phyloP scores from a whole-genome alignment of 1,140 invertebrate genomes.

The Oncopodura yosiiana region DNA sequence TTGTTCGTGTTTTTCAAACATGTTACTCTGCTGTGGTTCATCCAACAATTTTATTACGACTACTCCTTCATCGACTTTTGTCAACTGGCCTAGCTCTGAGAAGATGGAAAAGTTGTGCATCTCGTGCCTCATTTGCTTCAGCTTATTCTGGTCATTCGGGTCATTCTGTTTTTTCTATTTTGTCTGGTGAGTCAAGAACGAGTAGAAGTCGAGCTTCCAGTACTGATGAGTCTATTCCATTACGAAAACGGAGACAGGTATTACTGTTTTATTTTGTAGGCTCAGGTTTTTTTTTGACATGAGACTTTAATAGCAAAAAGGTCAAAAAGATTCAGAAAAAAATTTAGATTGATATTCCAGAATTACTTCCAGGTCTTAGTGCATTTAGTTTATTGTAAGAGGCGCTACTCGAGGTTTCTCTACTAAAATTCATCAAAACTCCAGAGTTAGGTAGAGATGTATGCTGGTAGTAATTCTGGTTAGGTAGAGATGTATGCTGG shows the following conservation, averaged over 20 bases:
- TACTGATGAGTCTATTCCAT: slow-evolving; percentile 40
- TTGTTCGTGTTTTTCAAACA: slow-evolving; percentile 41
- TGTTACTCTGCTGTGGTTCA: slow-evolving; percentile 49
- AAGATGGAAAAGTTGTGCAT: slow-evolving; percentile 44
- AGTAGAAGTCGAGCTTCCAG: slow-evolving; percentile 41
- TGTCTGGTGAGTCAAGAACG: slow-evolving; percentile 35
- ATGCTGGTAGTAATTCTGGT: too few relatives aligned
- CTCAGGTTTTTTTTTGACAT: too few relatives aligned
- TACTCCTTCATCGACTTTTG: slow-evolving; percentile 51
- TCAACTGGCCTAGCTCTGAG: slow-evolving; percentile 43
- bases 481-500: too few relatives aligned
- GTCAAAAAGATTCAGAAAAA: too few relatives aligned
- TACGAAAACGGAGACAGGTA: slow-evolving; percentile 41
- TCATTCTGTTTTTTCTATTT: slow-evolving; percentile 34
- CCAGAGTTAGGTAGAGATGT: too few relatives aligned
- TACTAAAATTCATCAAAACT: too few relatives aligned
- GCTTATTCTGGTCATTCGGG: slow-evolving; percentile 37
- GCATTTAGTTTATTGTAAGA: too few relatives aligned
- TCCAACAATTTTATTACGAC: slow-evolving; percentile 50
- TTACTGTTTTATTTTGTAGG: neutral
- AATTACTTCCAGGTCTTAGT: too few relatives aligned
- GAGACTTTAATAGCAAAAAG: too few relatives aligned
- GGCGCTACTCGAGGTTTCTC: too few relatives aligned
- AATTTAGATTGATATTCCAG: too few relatives aligned
- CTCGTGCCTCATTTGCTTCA: slow-evolving; percentile 40